A percentile compares a stretch with the other conserved stretches of the same genome.
Conservation (phyloP, 1,140 invertebrate species). For the Portunus trituberculatus region DNA sequence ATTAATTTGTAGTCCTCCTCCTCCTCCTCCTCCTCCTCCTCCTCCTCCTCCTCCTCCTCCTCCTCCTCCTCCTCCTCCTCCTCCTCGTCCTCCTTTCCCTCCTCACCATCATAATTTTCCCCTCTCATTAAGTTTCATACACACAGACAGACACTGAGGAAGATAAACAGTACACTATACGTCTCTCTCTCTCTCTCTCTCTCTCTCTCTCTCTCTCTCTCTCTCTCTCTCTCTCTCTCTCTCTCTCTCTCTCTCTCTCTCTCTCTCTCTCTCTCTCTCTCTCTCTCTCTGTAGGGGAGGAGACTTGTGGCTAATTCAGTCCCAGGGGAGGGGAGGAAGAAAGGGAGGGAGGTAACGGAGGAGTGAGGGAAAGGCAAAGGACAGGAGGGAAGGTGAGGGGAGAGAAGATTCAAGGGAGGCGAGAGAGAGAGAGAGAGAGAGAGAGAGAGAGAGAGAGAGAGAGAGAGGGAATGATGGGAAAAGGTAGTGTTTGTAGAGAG, state of each 20-base stretch:
- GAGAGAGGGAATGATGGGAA: not conserved
- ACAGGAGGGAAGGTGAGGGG: not conserved
- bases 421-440: not conserved
- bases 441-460: not conserved
- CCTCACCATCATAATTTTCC: no score
- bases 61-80: no score
- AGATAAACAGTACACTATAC: not conserved
- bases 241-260: conserved; percentile 29
- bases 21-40: no score
- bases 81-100: no score
- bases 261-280: not conserved
- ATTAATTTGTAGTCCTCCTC: no score
- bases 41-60: no score
- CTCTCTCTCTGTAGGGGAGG: not conserved
- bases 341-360: not conserved
- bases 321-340: not conserved
- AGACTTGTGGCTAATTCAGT: not conserved
- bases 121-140: no score
- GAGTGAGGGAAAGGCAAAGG: not conserved
- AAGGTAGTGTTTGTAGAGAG: not conserved
- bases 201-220: conserved; percentile 29
- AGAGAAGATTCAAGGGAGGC: not conserved
- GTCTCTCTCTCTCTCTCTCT: conserved; percentile 6
- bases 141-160: no score
- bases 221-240: conserved; percentile 29